phyloP scores from a whole-genome alignment of 64 coral and sea anemone species.

The Platygyra sinensis region DNA sequence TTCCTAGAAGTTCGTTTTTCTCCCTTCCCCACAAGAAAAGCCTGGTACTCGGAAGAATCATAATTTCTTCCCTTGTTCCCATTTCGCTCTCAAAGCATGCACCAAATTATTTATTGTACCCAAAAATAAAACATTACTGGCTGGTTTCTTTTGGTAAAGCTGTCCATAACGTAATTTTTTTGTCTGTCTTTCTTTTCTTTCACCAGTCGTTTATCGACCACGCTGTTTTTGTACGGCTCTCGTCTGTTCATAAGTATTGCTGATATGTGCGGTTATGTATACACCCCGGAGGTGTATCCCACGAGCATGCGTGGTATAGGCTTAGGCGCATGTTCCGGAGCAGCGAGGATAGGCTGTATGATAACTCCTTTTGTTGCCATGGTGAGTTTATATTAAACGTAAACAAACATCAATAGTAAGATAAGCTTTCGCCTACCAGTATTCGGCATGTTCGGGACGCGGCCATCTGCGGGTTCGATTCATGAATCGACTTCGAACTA shows the following conservation, averaged over 20 bases:
- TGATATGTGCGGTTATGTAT: conserved; percentile 87
- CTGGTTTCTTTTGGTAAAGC: too few relatives aligned
- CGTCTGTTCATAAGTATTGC: conserved; percentile 93
- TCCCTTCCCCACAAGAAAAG: not conserved
- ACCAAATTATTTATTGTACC: too few relatives aligned
- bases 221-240: conserved; percentile 70
- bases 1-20: too few relatives aligned
- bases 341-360: conserved; percentile 94
- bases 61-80: too few relatives aligned
- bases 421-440: too few relatives aligned
- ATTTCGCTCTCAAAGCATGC: too few relatives aligned
- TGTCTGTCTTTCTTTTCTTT: not conserved
- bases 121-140: too few relatives aligned
- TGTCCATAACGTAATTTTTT: not conserved
- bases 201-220: conserved; percentile 41
- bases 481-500: too few relatives aligned
- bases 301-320: conserved; percentile 93
- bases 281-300: conserved; percentile 97
- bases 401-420: too few relatives aligned
- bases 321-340: conserved; percentile 80
- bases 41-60: not conserved
- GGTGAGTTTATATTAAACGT: conserved; percentile 42
- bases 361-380: conserved; percentile 96
- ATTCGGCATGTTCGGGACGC: too few relatives aligned
- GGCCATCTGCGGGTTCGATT: too few relatives aligned